phyloP scores from a whole-genome alignment of 2,113 vertebrate species.

The Aphyosemion australe region DNA sequence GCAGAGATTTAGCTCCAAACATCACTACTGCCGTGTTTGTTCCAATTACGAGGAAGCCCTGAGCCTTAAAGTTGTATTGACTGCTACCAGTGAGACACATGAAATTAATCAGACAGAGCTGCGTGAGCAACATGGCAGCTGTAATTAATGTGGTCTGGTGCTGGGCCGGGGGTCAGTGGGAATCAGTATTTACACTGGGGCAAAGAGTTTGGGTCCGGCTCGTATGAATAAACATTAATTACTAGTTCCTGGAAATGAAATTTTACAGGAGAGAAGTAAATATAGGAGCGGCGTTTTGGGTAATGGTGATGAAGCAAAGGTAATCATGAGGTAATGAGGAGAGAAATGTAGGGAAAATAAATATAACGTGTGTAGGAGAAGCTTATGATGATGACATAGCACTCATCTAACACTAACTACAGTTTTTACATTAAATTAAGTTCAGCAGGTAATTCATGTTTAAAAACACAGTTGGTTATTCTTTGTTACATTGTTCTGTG shows the following conservation, averaged over 20 bases:
- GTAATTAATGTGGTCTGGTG: slow-evolving; percentile 64
- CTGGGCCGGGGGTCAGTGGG: slow-evolving; percentile 39
- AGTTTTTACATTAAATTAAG: too few species aligned
- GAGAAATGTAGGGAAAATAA: background rate
- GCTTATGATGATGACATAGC: background rate
- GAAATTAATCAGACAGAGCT: slow-evolving; percentile 61
- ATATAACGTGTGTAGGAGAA: background rate
- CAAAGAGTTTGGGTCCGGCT: slow-evolving; percentile 9
- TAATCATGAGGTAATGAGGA: too few species aligned
- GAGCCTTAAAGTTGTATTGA: slow-evolving; percentile 88
- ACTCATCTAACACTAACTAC: too few species aligned
- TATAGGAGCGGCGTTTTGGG: slow-evolving; percentile 2
- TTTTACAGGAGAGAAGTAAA: slow-evolving; percentile 9
- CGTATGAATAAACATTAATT: slow-evolving; percentile 24
- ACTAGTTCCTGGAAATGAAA: slow-evolving; percentile 24
- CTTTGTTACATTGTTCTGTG: too few species aligned
- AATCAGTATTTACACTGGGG: slow-evolving; percentile 21
- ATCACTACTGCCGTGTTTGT: slow-evolving; percentile 80
- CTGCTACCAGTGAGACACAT: slow-evolving; percentile 72
- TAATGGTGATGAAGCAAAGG: background rate
- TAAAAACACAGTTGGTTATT: too few species aligned
- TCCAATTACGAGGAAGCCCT: slow-evolving; percentile 89
- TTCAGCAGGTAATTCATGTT: too few species aligned
- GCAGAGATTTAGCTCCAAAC: slow-evolving; percentile 65
- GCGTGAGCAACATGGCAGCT: slow-evolving; percentile 51